These are phyloP conservation scores for Lepilemur ruficaudatus DNA, from an alignment of 2,797 vertebrate species.

Conservation along the genomic window DNA sequence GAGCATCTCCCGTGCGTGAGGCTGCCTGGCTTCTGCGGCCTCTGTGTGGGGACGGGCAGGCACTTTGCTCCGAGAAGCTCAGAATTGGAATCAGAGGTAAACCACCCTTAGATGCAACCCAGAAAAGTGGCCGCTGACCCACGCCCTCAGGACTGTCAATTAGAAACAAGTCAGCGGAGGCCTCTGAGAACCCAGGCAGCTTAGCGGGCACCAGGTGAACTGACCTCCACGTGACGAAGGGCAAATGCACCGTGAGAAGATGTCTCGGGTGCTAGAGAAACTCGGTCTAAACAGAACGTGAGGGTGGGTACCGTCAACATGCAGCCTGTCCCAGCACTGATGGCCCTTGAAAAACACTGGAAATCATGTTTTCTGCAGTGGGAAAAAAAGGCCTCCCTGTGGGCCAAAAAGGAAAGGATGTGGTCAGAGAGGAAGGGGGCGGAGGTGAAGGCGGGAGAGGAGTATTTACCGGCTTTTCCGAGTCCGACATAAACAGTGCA, in stretches of 20 bases:
- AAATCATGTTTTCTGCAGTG: not conserved
- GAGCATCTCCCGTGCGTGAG: accelerated
- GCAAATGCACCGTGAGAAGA: accelerated
- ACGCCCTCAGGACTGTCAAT: not conserved
- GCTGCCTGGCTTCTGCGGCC: accelerated
- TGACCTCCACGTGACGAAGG: not conserved
- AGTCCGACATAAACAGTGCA: conserved; percentile 65
- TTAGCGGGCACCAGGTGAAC: not conserved
- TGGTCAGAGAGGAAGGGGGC: conserved; percentile 49
- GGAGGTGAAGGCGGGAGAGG: not conserved
- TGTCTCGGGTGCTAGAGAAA: not conserved
- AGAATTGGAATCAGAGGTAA: not conserved
- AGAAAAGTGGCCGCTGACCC: not conserved
- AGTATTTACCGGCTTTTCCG: conserved; percentile 38
- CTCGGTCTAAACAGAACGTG: not conserved
- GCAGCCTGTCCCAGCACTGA: not conserved
- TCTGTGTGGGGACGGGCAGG: accelerated
- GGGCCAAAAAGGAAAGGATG: conserved; percentile 53
- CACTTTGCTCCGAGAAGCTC: not conserved
- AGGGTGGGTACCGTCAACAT: no score
- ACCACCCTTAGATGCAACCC: not conserved
- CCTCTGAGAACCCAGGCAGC: not conserved
- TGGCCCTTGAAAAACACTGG: not conserved
- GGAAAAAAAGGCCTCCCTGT: not conserved
- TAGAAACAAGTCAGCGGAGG: not conserved